Base-by-base conservation (phyloP, 2,888 invertebrate genomes). In the Ophraella communa region DNA sequence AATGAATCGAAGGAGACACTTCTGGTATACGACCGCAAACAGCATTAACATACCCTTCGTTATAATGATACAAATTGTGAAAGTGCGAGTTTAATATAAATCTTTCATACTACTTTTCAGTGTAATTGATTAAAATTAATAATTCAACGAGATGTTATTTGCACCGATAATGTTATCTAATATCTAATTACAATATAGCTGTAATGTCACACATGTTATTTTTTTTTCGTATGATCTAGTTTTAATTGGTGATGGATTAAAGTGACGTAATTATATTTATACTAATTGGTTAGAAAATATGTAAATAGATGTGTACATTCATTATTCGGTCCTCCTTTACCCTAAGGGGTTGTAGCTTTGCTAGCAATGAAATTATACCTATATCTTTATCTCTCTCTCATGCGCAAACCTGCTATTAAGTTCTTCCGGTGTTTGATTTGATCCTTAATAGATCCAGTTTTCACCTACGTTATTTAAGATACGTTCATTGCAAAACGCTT, bases 271-370 rank as follows among this genome's bases (percentile, higher is more conserved):
- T 47, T 23, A 4, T 21, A 23, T 47, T 23, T 4, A 47, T 23
- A 47, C 23, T 47, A 47, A 47, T 47, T 23, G n/a, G 20, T 23
- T 47, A 47, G 47, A 47, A 47, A 47, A 47, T 23, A 47, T 47
- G 47, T 47, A 21, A 47, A 47, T 47, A 20, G 4, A 47, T 11
- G 7, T 23, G n/a, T 47, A n/a, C 23, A 10, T 21, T 23, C 11
- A 47, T 11, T 47, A 14, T 20, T 4, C 47, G 23, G n/a, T 21
- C 47, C 47, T 47, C 21, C 11, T 47, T 23, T 11, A 23, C 47
- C 47, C 47, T 23, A 47, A 11, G 47, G 47, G 21, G 21, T 47
- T 42, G 10, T 18, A 18, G 42, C 42, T 42, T 18, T n/a, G 8
- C 18, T 42, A 17, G 18, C 18, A 18, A 42, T 42, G 14, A 23